Percentiles rank a stretch among this genome's conserved stretches.
Conservation (phyloP, 2,113 vertebrate genomes). For the Rallus limicola region DNA sequence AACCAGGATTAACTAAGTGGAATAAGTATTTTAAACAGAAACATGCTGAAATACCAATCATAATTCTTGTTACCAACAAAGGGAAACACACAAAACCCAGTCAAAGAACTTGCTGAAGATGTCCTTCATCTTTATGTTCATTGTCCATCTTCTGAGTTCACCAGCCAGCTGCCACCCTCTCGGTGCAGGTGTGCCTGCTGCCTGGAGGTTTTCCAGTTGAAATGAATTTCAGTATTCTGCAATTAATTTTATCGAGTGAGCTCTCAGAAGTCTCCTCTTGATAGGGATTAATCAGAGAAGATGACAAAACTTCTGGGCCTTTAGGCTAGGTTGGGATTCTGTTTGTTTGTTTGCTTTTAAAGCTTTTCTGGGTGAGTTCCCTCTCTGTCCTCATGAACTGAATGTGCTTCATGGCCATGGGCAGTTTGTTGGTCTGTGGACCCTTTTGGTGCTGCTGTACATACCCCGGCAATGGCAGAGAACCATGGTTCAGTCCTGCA, state of each 20-base stretch:
- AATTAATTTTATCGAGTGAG: not conserved
- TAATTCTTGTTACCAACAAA: not conserved
- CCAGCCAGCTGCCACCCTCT: not conserved
- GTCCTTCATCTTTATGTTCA: not conserved
- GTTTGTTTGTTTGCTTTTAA: not conserved
- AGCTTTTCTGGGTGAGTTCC: not conserved
- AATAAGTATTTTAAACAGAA: not conserved
- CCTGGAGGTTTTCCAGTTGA: not conserved
- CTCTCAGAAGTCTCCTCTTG: not conserved
- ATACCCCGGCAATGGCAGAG: not conserved
- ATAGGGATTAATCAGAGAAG: not conserved
- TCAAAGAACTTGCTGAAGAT: not conserved
- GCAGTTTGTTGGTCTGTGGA: not conserved
- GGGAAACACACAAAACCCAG: not conserved
- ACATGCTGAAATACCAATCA: not conserved
- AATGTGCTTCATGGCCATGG: not conserved
- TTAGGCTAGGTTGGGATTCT: not conserved
- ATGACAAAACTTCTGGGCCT: not conserved
- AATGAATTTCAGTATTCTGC: not conserved
- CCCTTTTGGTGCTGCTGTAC: not conserved
- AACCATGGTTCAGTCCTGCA: rapidly evolving
- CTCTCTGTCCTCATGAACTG: not conserved
- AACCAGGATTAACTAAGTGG: not conserved
- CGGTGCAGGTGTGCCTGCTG: not conserved
- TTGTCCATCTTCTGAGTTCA: not conserved